Base-by-base conservation (phyloP, 2,113 vertebrate genomes). In the Tetrax tetrax region DNA sequence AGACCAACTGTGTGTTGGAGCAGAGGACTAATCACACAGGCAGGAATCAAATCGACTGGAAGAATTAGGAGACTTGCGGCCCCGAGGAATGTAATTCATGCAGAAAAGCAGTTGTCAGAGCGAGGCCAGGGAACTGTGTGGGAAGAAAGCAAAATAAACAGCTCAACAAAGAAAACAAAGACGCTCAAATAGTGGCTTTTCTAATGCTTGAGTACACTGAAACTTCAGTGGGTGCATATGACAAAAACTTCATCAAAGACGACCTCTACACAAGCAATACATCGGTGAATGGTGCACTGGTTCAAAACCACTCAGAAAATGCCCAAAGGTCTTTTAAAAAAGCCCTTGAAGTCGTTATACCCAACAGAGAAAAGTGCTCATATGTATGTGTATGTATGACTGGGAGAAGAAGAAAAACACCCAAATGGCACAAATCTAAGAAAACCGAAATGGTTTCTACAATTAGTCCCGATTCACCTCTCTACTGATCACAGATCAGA, bases 81-180 rank as follows among this genome's bases (percentile, higher is more conserved):
- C 97, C 95, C 21, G 48, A 98, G 97, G 98, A 98, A 98, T 98
- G 98, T 93, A 97, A 98, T 98, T 98, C 97, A 98, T 98, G 98
- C 97, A 98, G 98, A 98, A 98, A 98, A 98, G 97, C 93, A 97
- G 89, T 96, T 97, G 97, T 98, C 97, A 97, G 97, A 97, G 96
- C 6, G 69, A 97, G 96, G 97, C 97, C 95, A 96, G 96, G 95
- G 96, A 98, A 97, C 97, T 94, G 96, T 96, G 91, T 98, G 97
- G 97, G 98, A 98, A 98, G 98, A 97, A 97, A 98, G 97, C 97
- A 98, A 98, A 98, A 98, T 97, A 98, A 98, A 98, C 98, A 98
- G 97, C 96, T 97, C 96, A 96, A 98, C 98, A 98, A 98, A 98
- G 98, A 98, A 98, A 98, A 98, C 98, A 98, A 98, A 98, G 97